Base-by-base conservation (phyloP, 2,888 invertebrate genomes). In the Chrysodeixis includens region DNA sequence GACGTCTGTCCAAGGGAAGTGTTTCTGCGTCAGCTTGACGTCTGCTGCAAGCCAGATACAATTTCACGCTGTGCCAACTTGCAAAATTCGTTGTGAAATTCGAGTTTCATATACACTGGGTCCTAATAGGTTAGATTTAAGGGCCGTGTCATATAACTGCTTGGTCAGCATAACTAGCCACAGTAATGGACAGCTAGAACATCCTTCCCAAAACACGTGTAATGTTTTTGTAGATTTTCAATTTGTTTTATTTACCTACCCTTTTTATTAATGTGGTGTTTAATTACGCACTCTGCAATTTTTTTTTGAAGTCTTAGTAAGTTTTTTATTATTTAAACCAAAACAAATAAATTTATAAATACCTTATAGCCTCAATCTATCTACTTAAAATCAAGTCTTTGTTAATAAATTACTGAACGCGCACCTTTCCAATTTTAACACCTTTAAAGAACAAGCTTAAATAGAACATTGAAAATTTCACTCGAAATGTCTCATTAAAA, bases 61-160 rank as follows among this genome's bases (percentile, higher is more conserved):
- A 94, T 94, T 94, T 94, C 94, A 94, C 93, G 94, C 89, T 88
- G 90, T 88, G 93, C 92, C 90, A 92, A 92, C 91, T 93, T 92
- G 92, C 91, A 87, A 89, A 93, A 92, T 91, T 90, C 87, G 89
- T 91, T 90, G 90, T 84, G 87, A 87, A 89, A 90, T 92, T 92
- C 90, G 90, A 92, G 92, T 92, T 93, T 92, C 89, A 91, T 90
- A 90, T 35, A 40, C 40, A 26, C 86, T 86, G 88, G 90, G 90
- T 89, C 79, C 71, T 78, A 79, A 79, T 66, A 76, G 78, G 77
- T 85, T 83, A 81, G 83, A 78, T 85, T 86, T 83, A 86, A 84
- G 77, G 79, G 81, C 74, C 69, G 70, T 79, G 79, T 81, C 82
- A 82, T 75, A 65, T 74, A 82, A 78, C 74, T 78, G 79, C 63